phyloP scores from a whole-genome alignment of 2,888 invertebrate genomes.

The Lasioglossum vierecki region DNA sequence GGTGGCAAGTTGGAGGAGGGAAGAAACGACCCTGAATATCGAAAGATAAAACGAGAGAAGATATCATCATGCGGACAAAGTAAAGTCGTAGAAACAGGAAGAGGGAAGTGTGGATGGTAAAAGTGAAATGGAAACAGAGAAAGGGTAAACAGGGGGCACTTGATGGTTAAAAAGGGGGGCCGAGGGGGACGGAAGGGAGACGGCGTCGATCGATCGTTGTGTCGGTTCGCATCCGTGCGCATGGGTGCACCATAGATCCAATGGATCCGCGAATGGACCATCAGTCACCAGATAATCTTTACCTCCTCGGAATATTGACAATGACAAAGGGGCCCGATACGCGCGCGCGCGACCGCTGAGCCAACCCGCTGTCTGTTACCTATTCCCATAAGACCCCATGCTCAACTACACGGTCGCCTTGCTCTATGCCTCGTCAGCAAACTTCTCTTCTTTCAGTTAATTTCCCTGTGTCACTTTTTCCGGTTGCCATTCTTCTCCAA shows the following conservation, averaged over 20 bases:
- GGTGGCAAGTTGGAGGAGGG: not conserved
- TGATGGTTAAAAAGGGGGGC: not conserved
- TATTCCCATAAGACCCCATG: conserved; percentile 67
- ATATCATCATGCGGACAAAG: conserved; percentile 26
- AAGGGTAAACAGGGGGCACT: conserved; percentile 18
- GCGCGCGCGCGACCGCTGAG: conserved; percentile 45
- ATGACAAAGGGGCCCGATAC: conserved; percentile 75
- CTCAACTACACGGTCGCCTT: not conserved
- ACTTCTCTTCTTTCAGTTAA: conserved; percentile 60
- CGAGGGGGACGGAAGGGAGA: conserved; percentile 14
- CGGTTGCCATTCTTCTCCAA: conserved; percentile 33
- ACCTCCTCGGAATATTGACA: conserved; percentile 77
- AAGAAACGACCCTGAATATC: conserved; percentile 15
- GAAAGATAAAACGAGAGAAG: conserved; percentile 30
- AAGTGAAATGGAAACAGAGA: conserved; percentile 18
- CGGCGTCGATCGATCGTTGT: conserved; percentile 56
- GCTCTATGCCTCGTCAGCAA: conserved; percentile 32
- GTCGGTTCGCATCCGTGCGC: conserved; percentile 65
- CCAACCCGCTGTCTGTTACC: conserved; percentile 56
- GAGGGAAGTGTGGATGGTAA: conserved; percentile 23
- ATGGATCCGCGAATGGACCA: conserved; percentile 73
- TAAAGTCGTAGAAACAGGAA: conserved; percentile 40
- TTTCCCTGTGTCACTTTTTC: conserved; percentile 63
- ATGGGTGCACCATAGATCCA: conserved; percentile 69
- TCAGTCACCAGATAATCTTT: conserved; percentile 79